A percentile compares a stretch with the other conserved stretches of the same genome.
phyloP scores from a whole-genome alignment of 2,113 vertebrate species.

The Podilymbus podiceps region DNA sequence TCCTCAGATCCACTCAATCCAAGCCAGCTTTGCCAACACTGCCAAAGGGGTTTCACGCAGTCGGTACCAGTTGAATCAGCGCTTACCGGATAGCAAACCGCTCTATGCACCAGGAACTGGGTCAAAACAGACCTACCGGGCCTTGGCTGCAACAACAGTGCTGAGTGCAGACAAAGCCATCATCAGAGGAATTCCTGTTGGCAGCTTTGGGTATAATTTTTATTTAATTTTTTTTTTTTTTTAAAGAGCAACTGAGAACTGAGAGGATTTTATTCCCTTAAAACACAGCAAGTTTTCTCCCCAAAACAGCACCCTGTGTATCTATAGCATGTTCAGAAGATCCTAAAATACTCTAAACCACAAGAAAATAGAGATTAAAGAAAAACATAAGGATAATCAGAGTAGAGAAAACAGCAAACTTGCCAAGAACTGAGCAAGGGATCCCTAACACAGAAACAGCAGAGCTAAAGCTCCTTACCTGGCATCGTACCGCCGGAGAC shows the following conservation, averaged over 20 bases:
- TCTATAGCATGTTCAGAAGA: neutral
- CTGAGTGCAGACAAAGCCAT: neutral
- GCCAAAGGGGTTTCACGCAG: neutral
- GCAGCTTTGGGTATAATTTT: neutral
- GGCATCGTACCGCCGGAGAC: constrained; percentile 85
- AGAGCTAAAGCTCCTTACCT: constrained; percentile 69
- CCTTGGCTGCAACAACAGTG: neutral
- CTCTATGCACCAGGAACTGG: neutral
- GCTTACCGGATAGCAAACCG: neutral
- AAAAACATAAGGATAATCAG: rapidly evolving
- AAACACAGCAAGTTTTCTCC: neutral
- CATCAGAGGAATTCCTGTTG: neutral
- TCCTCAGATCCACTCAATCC: neutral
- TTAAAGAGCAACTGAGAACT: neutral
- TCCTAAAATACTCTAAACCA: neutral
- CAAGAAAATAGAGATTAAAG: neutral
- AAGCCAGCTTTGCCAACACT: neutral
- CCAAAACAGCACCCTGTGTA: neutral
- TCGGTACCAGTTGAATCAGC: neutral
- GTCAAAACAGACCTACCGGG: neutral
- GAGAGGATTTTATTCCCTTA: neutral
- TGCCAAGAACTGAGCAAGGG: neutral
- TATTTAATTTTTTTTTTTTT: no score
- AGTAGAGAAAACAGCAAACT: rapidly evolving
- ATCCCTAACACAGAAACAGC: neutral